Base-by-base conservation (phyloP, 2,888 invertebrate species). In the Agonum fuliginosum region DNA sequence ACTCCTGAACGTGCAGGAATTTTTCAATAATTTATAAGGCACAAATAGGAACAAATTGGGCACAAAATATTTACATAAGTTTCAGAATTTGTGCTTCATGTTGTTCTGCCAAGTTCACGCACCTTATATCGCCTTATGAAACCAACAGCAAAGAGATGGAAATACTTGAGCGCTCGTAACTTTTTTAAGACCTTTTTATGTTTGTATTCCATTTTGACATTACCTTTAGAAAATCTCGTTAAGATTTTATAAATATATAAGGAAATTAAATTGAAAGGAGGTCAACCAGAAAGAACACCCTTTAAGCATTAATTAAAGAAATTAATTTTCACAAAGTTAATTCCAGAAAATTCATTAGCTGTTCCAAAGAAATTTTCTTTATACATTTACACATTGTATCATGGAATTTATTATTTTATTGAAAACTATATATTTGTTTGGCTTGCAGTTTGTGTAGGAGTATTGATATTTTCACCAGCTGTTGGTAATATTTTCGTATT, bases 181-280 rank as follows among this genome's bases (percentile, higher is more conserved):
- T 67, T 67, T 70, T 70, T 67, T 67, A 67, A 67, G 67, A 41
- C 65, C 37, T 67, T 67, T 67, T 70, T 46, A 70, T 70, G 70
- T 70, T 67, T 67, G 46, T 46, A 27, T 70, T 70, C 70, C 48
- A 70, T 70, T 70, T 70, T 70, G 27, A 46, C 43, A 46, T 46
- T 70, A 46, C 43, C 70, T 46, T 70, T 70, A 43, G 24, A 70
- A 70, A 70, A 70, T 70, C 70, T 70, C 43, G 70, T 70, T 27
- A 46, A 22, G 46, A 37, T 41, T 67, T 67, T 20, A 67, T 20
- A 67, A 67, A 67, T 41, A 67, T 41, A 67, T 41, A n/a, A 2
- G 22, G 12, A 67, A 41, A 67, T 67, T 37, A 37, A 67, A 67
- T 67, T 67, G 67, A 67, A 67, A 67, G 17, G 41, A 67, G 41